Evolutionary conservation across 1,140 invertebrate genomes (phyloP), one percentile per base, ranked within the genome.

Genomic region (Mya arenaria): DNA sequence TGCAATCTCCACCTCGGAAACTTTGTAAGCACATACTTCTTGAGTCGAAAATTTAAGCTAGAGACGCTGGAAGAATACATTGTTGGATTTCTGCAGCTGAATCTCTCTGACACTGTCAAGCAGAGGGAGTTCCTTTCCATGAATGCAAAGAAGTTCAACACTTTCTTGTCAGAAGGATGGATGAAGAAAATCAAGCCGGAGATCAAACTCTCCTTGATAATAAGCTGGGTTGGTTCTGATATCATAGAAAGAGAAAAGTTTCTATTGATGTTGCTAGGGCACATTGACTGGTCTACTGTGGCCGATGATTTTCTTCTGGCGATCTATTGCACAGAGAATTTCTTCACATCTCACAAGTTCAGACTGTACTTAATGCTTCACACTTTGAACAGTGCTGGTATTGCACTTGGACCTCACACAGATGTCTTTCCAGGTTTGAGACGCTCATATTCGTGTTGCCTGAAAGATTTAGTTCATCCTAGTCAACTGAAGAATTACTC

Each of bases 1-100:
- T 92, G 94, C 41, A 95, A 95, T 90, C 87, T 96, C 56, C 94
- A 95, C 89, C 89, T 94, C 25, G 92, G 94, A 34, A 96, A 95
- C 91, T 95, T 95, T 90, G 89, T 95, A 63, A 90, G 92, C 72
- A 93, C 94, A 5, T 94, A 93, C 85, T 93, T 94, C 66, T 87
- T 95, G 72, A 94, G 94, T 8, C 91, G 93, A 39, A 94, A 94
- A 87, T 95, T 93, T 88, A 93, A 93, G 74, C 87, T 95, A 58
- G 90, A 92, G 25, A 87, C 85, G 25, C 84, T 95, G 36, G 90
- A 92, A 34, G 94, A 94, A 84, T 90, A 90, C 72, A 91, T 94
- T 39, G 88, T 91, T 19, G 83, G 88, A 28, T 95, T 92, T 88
- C 90, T 95, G 69, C 92, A 94, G 85, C 89, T 90, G 48, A 93